Conservation (phyloP, 2,113 vertebrate species). For the Nycticryphes semicollaris region DNA sequence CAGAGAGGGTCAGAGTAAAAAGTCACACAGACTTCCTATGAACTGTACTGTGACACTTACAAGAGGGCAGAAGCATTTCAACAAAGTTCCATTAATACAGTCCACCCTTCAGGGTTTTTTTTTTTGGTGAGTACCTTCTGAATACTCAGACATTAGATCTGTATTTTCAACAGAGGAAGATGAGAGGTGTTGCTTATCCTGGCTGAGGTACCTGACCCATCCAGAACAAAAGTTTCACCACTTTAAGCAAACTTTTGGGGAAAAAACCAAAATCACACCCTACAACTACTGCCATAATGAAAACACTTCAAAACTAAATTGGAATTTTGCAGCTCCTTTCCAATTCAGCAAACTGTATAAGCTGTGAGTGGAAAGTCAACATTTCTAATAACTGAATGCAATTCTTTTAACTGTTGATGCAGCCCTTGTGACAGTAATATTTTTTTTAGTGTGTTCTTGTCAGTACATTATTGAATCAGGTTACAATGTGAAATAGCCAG, state of each 20-base stretch:
- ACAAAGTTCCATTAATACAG: not conserved
- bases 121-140: not conserved
- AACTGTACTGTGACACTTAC: not conserved
- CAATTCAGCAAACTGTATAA: not conserved
- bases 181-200: not conserved
- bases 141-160: not conserved
- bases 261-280: rapidly evolving
- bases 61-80: not conserved
- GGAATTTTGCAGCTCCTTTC: not conserved
- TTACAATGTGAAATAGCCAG: not conserved
- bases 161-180: not conserved
- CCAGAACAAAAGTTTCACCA: not conserved
- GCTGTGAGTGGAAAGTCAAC: not conserved
- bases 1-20: not conserved
- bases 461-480: not conserved
- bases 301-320: not conserved
- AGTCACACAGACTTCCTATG: not conserved
- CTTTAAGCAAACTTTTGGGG: not conserved
- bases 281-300: not conserved
- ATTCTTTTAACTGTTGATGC: not conserved
- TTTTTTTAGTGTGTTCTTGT: not conserved
- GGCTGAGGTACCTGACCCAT: not conserved
- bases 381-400: not conserved
- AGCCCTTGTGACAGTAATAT: not conserved
- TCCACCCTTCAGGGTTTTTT: not conserved